Base-by-base conservation (phyloP, 1,140 invertebrate species). In the Drosophila rufa region DNA sequence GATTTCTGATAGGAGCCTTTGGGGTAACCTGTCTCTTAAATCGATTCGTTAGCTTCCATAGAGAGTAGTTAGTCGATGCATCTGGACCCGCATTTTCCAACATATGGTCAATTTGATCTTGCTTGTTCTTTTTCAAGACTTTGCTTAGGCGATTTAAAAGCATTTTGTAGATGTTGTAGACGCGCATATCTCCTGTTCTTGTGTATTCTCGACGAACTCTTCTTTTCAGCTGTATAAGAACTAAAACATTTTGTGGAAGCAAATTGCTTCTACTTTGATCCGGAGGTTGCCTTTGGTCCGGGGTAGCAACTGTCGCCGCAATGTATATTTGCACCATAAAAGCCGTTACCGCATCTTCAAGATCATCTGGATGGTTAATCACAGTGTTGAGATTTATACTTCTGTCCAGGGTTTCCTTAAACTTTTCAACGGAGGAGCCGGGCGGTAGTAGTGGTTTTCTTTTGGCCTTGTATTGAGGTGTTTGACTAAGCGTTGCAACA, bases 401-500 rank as follows among this genome's bases (percentile, higher is more conserved):
- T 22, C 17, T 56, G 14, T 56, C 36, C 19, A 56, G 11, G 53
- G 33, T 8, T 33, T 53, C 15, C 27, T 47, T 30, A 48, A 61
- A 47, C 12, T 12, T 47, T 61, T 38, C 14, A 22, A 61, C 14
- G 25, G n/a, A 42, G 33, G 33, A 62, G 36, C 47, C 60, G 22
- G 11, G 47, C 11, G 60, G 15, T 27, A 51, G 60, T 12, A 62
- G 11, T n/a, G 40, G 25, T 69, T 69, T 43, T 15, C 38, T 53
- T 40, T 43, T 61, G 22, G 27, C n/a, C 25, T 65, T 65, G 38
- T 14, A 42, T 43, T 69, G 22, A 2, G 48, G 38, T 38, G 15
- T 38, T 19, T 62, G 67, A 9, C 36, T 30, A 14, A 69, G 30
- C 11, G 57, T 69, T 51, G 66, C 95, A 96, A 91, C 46, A 94